Base-by-base conservation (phyloP, 2,113 vertebrate genomes). In the Leucosticte australis region DNA sequence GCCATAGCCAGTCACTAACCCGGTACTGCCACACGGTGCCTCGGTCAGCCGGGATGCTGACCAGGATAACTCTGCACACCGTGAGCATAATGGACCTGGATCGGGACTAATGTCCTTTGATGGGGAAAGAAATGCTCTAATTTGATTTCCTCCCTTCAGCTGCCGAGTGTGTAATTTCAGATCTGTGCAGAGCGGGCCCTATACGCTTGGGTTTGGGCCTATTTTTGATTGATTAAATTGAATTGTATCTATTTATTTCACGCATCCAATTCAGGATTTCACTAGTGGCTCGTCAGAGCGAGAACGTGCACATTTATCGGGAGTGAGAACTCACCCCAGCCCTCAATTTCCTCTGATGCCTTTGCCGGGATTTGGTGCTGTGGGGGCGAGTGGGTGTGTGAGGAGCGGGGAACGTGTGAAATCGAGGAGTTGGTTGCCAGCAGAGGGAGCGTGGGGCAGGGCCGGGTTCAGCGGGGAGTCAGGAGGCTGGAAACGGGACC, bases 401-500 rank as follows among this genome's bases (percentile, higher is more conserved):
- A 7, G 52, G 81, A 80, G 67, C 53, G 85, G 79, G 11, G 73
- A 94, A 60, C 37, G 4, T 52, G 6, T 74, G 67, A 63, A 76
- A 77, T 68, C 53, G 5, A 44, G n/a, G 28, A 59, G 57, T 1
- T 64, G 13, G 18, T 73, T 87, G 53, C 90, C 78, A 77, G 92
- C 82, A 94, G 93, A 93, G 89, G 89, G 91, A 95, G 93, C 41
- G 81, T 84, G 89, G 95, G 95, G 35, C 95, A 90, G 94, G 76
- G 86, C 82, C 23, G 92, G 90, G 78, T 91, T 87, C 95, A 86
- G 83, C 52, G 0, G 59, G 82, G 88, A 87, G 76, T 37, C 91
- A 81, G 68, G 7, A 63, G 80, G 22, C 56, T 90, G 42, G 15
- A 59, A 68, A 44, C 6, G 65, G 74, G 87, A 33, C 59, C 0